Percentiles rank a stretch among this genome's conserved stretches.
These are phyloP conservation scores for Galeruca laticollis DNA, from an alignment of 2,888 invertebrate genomes.

Conservation along the genomic window DNA sequence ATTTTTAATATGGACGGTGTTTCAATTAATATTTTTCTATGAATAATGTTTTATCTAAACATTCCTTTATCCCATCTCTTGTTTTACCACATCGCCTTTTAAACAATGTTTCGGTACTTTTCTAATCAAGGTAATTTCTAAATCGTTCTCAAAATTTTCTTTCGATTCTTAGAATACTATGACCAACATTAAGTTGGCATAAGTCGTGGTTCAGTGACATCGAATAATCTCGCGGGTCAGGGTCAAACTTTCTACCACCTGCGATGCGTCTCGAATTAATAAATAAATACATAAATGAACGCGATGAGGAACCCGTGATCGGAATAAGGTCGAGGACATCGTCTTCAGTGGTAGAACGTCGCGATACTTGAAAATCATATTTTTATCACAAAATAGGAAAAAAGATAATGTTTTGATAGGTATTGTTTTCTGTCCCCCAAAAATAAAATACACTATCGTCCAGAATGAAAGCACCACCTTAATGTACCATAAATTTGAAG, in stretches of 20 bases:
- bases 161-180: background rate
- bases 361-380: background rate
- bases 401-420: too few relatives aligned
- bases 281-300: background rate
- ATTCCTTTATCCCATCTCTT: too few relatives aligned
- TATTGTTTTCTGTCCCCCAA: too few relatives aligned
- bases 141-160: background rate
- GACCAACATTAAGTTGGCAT: constrained; percentile 19
- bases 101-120: background rate
- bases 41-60: too few relatives aligned
- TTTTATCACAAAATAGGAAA: background rate
- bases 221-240: constrained; percentile 38
- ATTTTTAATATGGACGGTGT: too few relatives aligned
- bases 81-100: too few relatives aligned
- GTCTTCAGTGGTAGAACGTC: background rate
- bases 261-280: constrained; percentile 26
- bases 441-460: too few relatives aligned
- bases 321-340: constrained; percentile 17
- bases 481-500: too few relatives aligned
- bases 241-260: constrained; percentile 48
- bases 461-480: too few relatives aligned
- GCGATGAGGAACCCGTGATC: constrained; percentile 12
- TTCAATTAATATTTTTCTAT: too few relatives aligned
- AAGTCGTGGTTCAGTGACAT: constrained; percentile 36
- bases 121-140: background rate